Percentiles rank a stretch among this genome's conserved stretches.
These are phyloP conservation scores for Heliocidaris tuberculata DNA, from an alignment of 35 echinoderm and acorn worm genomes.

Conservation along the genomic window DNA sequence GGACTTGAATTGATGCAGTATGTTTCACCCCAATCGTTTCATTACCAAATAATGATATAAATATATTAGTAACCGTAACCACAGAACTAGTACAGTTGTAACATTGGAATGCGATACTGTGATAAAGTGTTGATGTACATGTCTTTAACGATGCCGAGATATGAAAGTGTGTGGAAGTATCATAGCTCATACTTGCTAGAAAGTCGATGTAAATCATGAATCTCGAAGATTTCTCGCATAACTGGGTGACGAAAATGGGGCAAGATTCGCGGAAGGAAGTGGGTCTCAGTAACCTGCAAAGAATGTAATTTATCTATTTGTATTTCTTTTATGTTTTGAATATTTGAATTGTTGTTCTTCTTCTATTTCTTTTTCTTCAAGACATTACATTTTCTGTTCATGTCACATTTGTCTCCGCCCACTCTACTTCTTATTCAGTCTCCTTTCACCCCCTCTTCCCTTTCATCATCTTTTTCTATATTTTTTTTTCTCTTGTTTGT, in stretches of 20 bases:
- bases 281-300: background rate
- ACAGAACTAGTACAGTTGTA: background rate
- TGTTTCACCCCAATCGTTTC: background rate
- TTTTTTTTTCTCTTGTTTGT: no score
- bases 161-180: background rate
- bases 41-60: background rate
- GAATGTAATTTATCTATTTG: background rate
- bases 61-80: background rate
- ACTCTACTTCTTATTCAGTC: no score
- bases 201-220: background rate
- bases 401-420: no score
- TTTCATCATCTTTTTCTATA: no score
- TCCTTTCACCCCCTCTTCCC: no score
- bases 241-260: background rate
- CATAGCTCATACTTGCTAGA: background rate
- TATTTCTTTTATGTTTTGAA: background rate
- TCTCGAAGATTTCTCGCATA: background rate
- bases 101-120: background rate
- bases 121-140: background rate
- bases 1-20: background rate
- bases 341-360: background rate
- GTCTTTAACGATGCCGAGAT: background rate
- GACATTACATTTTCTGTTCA: no score
- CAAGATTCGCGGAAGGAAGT: background rate
- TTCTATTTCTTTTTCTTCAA: no score